Evolutionary conservation across 2,888 invertebrate species (phyloP).

Genomic region (Nomada ferruginata): DNA sequence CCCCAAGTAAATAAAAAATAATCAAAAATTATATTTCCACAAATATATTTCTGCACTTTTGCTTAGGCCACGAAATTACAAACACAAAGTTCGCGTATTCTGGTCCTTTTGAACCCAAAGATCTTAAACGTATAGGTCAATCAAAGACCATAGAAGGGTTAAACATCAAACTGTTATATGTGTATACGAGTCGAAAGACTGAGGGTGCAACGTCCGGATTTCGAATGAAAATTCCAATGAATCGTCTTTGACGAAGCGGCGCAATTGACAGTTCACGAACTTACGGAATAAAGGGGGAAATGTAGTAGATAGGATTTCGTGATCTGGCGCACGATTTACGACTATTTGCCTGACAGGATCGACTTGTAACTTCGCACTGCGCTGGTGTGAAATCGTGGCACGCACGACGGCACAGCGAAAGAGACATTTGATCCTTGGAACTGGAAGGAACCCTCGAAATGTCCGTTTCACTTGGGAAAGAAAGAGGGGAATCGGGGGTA

Average conservation of each 20-base stretch:
- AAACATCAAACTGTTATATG: background rate
- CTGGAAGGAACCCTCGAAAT: constrained; percentile 13
- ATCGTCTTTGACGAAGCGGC: constrained; percentile 20
- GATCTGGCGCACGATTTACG: constrained; percentile 39
- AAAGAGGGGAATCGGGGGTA: background rate
- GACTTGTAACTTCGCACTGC: constrained; percentile 40
- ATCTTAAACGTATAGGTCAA: too few relatives aligned
- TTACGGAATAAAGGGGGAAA: constrained; percentile 16
- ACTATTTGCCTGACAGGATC: constrained; percentile 33
- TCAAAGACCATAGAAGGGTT: too few relatives aligned
- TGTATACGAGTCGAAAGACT: background rate
- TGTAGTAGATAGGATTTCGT: constrained; percentile 1
- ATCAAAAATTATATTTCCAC: too few relatives aligned
- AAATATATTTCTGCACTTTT: too few relatives aligned
- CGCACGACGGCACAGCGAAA: background rate
- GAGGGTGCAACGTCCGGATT: background rate
- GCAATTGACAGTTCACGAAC: constrained; percentile 23
- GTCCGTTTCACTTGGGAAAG: constrained; percentile 28
- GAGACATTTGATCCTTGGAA: constrained; percentile 38
- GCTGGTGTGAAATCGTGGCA: constrained; percentile 24
- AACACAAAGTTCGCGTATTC: too few relatives aligned
- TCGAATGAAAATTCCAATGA: background rate
- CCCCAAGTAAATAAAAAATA: too few relatives aligned
- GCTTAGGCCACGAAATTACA: too few relatives aligned
- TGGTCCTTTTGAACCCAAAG: too few relatives aligned